phyloP scores from a whole-genome alignment of 2,797 vertebrate species.

The Pipistrellus pipistrellus region DNA sequence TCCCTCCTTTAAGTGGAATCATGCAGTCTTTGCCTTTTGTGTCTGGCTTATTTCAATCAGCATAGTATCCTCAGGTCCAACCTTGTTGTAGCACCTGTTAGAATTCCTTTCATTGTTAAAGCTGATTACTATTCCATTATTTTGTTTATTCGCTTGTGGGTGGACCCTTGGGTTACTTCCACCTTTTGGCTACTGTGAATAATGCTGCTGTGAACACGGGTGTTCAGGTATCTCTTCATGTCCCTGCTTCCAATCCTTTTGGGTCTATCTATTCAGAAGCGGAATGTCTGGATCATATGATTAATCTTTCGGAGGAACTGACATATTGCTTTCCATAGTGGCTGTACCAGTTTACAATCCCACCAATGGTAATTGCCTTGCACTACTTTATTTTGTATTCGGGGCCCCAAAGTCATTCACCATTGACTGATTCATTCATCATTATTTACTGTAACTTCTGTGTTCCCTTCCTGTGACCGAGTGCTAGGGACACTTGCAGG shows the following conservation, averaged over 20 bases:
- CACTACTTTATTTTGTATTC: neutral
- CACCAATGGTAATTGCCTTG: neutral
- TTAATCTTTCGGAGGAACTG: neutral
- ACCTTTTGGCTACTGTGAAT: neutral
- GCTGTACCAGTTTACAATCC: neutral
- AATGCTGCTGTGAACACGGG: neutral
- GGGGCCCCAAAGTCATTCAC: neutral
- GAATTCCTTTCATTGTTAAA: neutral
- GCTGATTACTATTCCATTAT: neutral
- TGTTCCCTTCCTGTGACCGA: neutral
- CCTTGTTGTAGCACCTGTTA: neutral
- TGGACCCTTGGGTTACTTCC: no score
- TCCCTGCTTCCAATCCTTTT: neutral
- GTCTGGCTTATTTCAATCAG: neutral
- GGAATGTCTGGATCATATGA: neutral
- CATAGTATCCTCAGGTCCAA: neutral
- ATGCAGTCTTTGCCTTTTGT: neutral
- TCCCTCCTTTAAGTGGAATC: fast-evolving
- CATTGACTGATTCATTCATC: neutral
- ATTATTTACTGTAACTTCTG: neutral
- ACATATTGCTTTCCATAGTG: neutral
- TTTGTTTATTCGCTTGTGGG: neutral
- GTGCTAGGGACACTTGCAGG: neutral
- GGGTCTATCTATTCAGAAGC: neutral
- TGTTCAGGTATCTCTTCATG: no score